Percentiles rank a stretch among this genome's conserved stretches.
phyloP scores from a whole-genome alignment of 2,113 vertebrate species.

The Phasianus colchicus region DNA sequence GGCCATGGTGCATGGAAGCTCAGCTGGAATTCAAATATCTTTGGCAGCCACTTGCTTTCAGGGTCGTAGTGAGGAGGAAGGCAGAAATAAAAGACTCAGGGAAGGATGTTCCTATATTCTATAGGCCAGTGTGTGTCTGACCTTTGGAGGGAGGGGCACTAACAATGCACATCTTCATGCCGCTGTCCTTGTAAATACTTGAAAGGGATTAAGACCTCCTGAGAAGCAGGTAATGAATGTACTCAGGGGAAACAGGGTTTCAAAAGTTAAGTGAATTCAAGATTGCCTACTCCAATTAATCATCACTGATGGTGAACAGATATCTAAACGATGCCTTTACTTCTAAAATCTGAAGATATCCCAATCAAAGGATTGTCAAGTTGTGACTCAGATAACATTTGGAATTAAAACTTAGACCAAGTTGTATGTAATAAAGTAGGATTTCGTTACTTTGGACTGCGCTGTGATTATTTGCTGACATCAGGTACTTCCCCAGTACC shows the following conservation, averaged over 20 bases:
- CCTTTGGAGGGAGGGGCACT: neutral
- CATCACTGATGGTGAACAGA: neutral
- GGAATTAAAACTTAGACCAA: neutral
- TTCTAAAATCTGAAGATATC: neutral
- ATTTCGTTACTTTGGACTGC: neutral
- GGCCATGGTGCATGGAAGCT: slow-evolving; percentile 16
- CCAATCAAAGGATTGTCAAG: neutral
- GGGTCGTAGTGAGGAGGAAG: neutral
- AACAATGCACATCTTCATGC: slow-evolving; percentile 16
- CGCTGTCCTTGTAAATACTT: neutral
- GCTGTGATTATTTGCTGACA: neutral
- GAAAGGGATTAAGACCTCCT: neutral
- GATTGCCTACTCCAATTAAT: neutral
- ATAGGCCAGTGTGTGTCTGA: neutral
- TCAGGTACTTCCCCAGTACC: neutral
- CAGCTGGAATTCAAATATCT: slow-evolving; percentile 6
- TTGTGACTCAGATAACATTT: neutral
- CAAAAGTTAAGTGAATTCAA: neutral
- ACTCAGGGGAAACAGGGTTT: neutral
- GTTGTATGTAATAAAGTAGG: neutral
- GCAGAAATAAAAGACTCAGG: neutral
- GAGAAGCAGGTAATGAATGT: slow-evolving; percentile 18
- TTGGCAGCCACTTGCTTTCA: slow-evolving; percentile 12
- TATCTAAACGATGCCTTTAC: neutral
- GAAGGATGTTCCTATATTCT: neutral